A percentile compares a stretch with the other conserved stretches of the same genome.
phyloP scores from a whole-genome alignment of 2,888 invertebrate species.

The Spisula subtruncata region DNA sequence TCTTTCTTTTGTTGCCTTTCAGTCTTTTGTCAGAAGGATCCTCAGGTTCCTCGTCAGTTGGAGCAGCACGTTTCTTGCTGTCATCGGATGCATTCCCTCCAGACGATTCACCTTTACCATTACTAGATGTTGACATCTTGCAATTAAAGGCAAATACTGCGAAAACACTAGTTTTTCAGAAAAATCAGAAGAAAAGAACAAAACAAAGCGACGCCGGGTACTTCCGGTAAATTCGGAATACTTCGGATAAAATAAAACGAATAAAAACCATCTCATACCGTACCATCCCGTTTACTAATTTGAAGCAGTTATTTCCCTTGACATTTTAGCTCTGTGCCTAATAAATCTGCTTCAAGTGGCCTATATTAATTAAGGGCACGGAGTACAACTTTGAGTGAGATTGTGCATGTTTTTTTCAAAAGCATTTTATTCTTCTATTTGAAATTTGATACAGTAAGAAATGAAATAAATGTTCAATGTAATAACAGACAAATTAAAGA shows the following conservation, averaged over 20 bases:
- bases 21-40: conserved; percentile 61
- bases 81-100: conserved; percentile 60
- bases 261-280: neutral
- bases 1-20: conserved; percentile 55
- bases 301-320: no score
- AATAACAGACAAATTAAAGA: no score
- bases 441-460: no score
- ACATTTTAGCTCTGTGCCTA: no score
- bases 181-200: neutral
- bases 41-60: conserved; percentile 68
- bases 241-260: neutral
- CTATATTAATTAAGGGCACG: no score
- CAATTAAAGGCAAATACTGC: neutral
- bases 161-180: neutral
- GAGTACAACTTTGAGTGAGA: no score
- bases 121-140: conserved; percentile 55
- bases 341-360: no score
- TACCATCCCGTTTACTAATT: neutral
- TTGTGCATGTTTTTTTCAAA: no score
- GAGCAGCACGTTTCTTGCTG: conserved; percentile 61
- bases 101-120: conserved; percentile 51
- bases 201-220: conserved; percentile 7
- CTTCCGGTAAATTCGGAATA: conserved; percentile 7
- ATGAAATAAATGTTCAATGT: no score
- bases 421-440: no score